Evolutionary conservation across 2,888 invertebrate species (phyloP), one percentile per base, ranked within the genome.

Genomic region (Luperina nickerlii): DNA sequence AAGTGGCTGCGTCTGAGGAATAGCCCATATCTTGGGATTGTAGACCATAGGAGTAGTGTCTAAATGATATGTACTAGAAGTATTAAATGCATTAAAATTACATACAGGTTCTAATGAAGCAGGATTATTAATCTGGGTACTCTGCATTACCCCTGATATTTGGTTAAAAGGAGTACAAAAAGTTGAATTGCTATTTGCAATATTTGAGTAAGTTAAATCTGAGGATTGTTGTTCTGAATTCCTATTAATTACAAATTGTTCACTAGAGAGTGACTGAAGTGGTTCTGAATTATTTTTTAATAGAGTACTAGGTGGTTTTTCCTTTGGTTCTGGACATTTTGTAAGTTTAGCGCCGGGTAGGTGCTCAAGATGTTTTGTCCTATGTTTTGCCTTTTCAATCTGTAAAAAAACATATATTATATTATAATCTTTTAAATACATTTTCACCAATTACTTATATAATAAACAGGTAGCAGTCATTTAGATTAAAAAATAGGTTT

Each of bases 251-350:
- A 68, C 18, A 57, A 79, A 72, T 71, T 81, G 60, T 54, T 78
- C 67, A 63, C 63, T 60, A 60, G 74, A n/a, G 9, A 60, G 45
- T 38, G 62, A 27, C 2, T 75, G 68, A 54, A 48, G 18, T 67
- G 76, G 60, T 68, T 42, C 15, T 13, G 42, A n/a, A 27, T 48
- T 60, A 15, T 48, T 68, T 65, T 68, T 83, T 18, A 75, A 45
- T 48, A 7, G 42, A 76, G 11, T 51, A 45, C 24, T 62, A n/a
- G 86, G 86, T 76, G 95, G 94, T 5, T 82, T 84, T 18, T 92
- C 92, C 20, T 87, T 88, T 67, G 95, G 95, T 88, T 96, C 96
- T 75, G 94, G 93, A 81, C 91, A 94, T 69, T 82, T 83, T 69
- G 89, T 86, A 63, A 89, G 84, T 68, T 77, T 79, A 73, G 78